Conservation (phyloP, 2,113 vertebrate species). For the Corythoichthys haematopterus region DNA sequence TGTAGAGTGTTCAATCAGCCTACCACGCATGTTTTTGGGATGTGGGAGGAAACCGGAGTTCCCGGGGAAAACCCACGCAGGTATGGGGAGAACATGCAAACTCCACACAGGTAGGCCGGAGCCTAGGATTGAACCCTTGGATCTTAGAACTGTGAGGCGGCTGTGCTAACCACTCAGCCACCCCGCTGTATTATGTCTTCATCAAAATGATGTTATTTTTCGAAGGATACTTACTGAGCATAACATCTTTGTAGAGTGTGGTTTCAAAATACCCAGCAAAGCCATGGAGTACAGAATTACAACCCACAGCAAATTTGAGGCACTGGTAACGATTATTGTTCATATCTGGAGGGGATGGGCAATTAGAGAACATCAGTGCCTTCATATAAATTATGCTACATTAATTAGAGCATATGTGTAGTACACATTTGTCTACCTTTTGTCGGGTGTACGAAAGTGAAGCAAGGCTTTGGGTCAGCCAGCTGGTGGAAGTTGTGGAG, state of each 20-base stretch:
- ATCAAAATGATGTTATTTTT: not conserved
- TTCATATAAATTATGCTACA: not conserved
- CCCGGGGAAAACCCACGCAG: no score
- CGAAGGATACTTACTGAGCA: slow-evolving; percentile 76
- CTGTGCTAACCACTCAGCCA: no score
- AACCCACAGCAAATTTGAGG: slow-evolving; percentile 77
- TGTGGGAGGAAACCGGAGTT: no score
- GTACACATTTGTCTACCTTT: slow-evolving; percentile 55
- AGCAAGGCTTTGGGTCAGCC: slow-evolving; percentile 83
- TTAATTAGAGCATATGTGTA: not conserved
- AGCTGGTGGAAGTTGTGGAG: slow-evolving; percentile 92
- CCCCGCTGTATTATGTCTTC: not conserved
- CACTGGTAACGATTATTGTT: slow-evolving; percentile 88
- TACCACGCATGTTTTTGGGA: no score
- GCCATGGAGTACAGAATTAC: slow-evolving; percentile 88
- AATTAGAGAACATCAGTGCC: not conserved
- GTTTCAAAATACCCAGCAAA: slow-evolving; percentile 93
- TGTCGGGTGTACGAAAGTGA: slow-evolving; percentile 85
- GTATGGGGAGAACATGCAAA: no score
- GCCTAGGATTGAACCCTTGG: no score
- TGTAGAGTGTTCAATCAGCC: no score
- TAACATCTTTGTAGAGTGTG: slow-evolving; percentile 84
- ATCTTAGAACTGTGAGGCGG: no score
- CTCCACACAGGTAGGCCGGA: no score
- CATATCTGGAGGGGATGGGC: slow-evolving; percentile 58